A percentile compares a stretch with the other conserved stretches of the same genome.
phyloP scores from a whole-genome alignment of 2,797 vertebrate species.

The Sphenodon punctatus region DNA sequence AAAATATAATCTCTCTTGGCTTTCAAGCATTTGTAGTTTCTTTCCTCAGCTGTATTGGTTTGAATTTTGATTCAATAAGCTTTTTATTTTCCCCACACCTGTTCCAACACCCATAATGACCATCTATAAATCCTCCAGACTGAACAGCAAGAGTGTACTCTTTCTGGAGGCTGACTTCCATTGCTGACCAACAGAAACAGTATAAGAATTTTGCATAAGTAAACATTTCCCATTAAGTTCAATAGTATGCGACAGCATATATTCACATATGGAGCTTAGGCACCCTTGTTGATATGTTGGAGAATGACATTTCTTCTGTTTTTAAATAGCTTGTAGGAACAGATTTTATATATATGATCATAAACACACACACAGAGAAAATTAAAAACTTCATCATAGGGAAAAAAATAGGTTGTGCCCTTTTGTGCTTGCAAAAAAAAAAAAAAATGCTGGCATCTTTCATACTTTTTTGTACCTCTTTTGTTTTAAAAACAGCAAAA shows the following conservation, averaged over 20 bases:
- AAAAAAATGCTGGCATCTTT: background rate
- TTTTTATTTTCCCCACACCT: slow-evolving; percentile 11
- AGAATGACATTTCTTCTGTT: background rate
- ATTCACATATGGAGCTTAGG: background rate
- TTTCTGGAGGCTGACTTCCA: background rate
- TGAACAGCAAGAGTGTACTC: background rate
- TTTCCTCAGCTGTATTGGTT: background rate
- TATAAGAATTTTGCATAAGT: slow-evolving; percentile 11
- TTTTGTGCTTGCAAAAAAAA: background rate
- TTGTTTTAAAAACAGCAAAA: background rate
- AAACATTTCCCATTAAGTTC: background rate
- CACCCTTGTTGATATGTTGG: background rate
- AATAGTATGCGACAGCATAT: too few species aligned
- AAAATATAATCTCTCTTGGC: slow-evolving; percentile 11
- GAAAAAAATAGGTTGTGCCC: background rate
- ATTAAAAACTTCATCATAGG: background rate
- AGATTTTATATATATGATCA: background rate
- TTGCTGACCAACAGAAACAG: background rate
- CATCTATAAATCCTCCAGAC: background rate
- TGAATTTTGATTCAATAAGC: slow-evolving; percentile 31
- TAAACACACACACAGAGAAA: background rate
- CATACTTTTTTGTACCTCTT: background rate
- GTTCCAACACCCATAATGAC: slow-evolving; percentile 11
- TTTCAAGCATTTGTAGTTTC: slow-evolving; percentile 1
- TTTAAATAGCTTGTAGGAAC: background rate